These are phyloP conservation scores for Paramormyrops kingsleyae DNA, from an alignment of 2,113 vertebrate genomes.

Conservation along the genomic window DNA sequence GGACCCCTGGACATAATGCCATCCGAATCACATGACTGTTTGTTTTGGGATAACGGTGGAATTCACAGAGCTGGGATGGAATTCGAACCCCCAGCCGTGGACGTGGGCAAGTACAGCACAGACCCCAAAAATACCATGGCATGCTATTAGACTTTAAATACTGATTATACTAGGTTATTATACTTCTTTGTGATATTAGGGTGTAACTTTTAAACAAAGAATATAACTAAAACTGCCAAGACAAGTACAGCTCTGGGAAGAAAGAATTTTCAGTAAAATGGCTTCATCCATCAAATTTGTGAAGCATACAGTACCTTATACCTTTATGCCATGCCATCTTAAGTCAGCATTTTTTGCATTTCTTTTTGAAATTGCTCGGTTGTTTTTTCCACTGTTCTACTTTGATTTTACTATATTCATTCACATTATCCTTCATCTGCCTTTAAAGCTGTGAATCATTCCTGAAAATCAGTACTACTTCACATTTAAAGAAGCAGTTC, in stretches of 20 bases:
- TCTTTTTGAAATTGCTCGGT: neutral
- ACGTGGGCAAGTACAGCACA: neutral
- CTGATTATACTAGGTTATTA: neutral
- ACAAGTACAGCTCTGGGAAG: neutral
- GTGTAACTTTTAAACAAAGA: neutral
- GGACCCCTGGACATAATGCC: neutral
- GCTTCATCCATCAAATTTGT: neutral
- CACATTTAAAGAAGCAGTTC: neutral
- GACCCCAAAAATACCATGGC: neutral
- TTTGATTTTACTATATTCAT: neutral
- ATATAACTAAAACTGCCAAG: neutral
- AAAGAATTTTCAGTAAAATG: neutral
- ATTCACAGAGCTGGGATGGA: neutral
- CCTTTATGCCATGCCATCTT: neutral
- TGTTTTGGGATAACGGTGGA: neutral
- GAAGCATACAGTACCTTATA: neutral
- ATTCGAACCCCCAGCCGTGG: neutral
- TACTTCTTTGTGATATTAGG: neutral
- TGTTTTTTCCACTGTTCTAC: neutral
- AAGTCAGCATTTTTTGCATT: neutral
- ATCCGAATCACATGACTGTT: neutral
- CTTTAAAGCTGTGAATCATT: neutral
- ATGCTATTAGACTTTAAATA: neutral
- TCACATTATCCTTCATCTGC: neutral
- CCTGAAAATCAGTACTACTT: neutral